phyloP scores from a whole-genome alignment of 2,113 vertebrate species.

The Hyperoodon ampullatus region DNA sequence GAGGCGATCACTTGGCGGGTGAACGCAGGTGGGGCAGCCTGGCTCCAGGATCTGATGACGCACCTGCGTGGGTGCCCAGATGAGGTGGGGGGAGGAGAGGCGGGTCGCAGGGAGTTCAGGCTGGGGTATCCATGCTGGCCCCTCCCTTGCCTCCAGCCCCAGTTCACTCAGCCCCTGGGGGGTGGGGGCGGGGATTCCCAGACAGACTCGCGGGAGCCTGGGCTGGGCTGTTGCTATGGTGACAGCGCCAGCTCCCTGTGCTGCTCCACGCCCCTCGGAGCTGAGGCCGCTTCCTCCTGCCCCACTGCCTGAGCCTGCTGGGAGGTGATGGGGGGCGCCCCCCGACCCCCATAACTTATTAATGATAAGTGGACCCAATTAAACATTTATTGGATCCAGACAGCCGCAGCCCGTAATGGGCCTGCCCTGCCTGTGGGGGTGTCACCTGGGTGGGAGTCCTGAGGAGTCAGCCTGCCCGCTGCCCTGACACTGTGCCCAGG shows the following conservation, averaged over 20 bases:
- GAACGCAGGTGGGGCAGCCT: not conserved
- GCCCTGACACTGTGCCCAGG: not conserved
- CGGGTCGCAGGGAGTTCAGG: not conserved
- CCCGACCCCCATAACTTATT: not conserved
- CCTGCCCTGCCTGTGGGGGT: not conserved
- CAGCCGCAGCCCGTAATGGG: not conserved
- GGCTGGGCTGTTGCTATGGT: not conserved
- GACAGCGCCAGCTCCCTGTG: not conserved
- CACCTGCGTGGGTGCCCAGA: not conserved
- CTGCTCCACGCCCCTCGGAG: not conserved
- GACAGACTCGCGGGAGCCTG: not conserved
- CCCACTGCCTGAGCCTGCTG: not conserved
- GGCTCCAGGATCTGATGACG: not conserved
- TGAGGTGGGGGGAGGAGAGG: no score
- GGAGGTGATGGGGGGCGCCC: not conserved
- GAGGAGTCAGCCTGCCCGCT: not conserved
- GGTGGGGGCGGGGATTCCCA: not conserved
- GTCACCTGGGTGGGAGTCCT: not conserved
- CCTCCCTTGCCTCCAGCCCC: not conserved
- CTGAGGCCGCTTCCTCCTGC: not conserved
- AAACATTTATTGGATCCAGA: not conserved
- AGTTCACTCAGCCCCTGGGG: not conserved
- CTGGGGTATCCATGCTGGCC: not conserved
- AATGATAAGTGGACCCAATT: not conserved
- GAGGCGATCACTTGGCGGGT: fast-evolving